Conservation (phyloP, 2,888 invertebrate genomes). For the Phymatocera aterrima region DNA sequence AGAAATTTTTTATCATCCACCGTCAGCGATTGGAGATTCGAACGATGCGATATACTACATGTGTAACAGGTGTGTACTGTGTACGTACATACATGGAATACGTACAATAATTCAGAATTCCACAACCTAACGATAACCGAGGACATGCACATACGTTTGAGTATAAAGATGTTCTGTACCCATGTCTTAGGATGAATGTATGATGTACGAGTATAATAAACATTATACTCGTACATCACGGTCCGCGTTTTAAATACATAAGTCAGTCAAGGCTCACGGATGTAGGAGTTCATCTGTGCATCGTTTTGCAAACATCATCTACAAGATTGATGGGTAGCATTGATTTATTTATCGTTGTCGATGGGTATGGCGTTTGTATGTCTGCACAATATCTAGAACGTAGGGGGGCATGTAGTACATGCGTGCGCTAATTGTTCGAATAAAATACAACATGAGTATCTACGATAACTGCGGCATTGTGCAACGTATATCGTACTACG, state of each 20-base stretch:
- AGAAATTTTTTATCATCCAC: not conserved
- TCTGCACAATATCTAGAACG: not conserved
- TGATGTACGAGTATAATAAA: not conserved
- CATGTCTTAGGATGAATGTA: not conserved
- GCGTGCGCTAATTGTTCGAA: too few species aligned
- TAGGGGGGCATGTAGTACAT: too few species aligned
- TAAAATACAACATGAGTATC: too few species aligned
- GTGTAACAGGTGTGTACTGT: too few species aligned
- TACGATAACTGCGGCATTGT: too few species aligned
- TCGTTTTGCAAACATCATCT: conserved; percentile 17
- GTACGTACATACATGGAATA: too few species aligned
- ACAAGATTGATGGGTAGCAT: not conserved
- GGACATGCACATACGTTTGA: not conserved
- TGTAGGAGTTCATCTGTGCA: conserved; percentile 11
- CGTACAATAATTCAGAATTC: not conserved
- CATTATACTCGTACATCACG: too few species aligned
- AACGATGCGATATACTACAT: not conserved
- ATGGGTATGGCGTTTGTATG: not conserved
- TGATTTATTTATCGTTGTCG: not conserved
- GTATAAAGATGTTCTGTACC: conserved; percentile 10
- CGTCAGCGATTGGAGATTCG: not conserved
- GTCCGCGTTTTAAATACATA: not conserved
- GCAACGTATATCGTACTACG: not conserved
- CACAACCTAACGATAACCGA: not conserved
- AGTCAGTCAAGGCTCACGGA: conserved; percentile 33